Evolutionary conservation across 2,888 invertebrate genomes (phyloP), one percentile per base, ranked within the genome.

Genomic region (Mesorhabditis sp.): DNA sequence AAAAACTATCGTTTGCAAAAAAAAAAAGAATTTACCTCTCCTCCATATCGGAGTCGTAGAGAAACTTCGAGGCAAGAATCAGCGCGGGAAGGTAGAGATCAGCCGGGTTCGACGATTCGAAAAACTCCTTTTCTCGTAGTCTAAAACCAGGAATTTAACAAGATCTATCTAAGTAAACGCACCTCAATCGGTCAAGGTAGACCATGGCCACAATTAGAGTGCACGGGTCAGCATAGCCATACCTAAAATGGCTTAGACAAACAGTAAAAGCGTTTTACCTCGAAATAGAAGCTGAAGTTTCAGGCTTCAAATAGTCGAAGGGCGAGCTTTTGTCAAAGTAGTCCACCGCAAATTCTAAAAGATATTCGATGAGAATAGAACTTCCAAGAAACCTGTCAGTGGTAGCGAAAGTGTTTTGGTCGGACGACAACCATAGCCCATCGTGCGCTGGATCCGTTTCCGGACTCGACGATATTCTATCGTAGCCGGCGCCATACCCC

Each of bases 51-150:
- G 93, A 92, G 83, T 95, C 94, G 87, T 95, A 92, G 80, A 94
- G 88, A 87, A 93, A 95, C 89, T 97, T 97, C 83, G 93, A 94
- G 69, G 96, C 95, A 82, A 96, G 92, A 92, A 94, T 95, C 90
- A 96, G 89, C 71, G 96, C 94, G 74, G 96, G 92, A 71, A 97
- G 90, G 87, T 96, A 96, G 72, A 97, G 90, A 86, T 96, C 94
- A 45, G 93, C 67, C 13, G 96, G 94, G 45, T 92, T 91, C 67
- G 93, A 91, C 82, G 90, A 89, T 80, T 91, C 90, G 74, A 95
- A 89, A 87, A 94, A 95, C 78, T 91, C 91, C 0, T 92, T 92
- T 88, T 93, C 63, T 92, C 73, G 7, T 41, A 63, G 28, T 63
- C 7, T 63, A 15, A 7, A n/a, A 63, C 15, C 41, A 10, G 45